Evolutionary conservation across 2,113 vertebrate species (phyloP).

Genomic region (Aviceda subcristata): DNA sequence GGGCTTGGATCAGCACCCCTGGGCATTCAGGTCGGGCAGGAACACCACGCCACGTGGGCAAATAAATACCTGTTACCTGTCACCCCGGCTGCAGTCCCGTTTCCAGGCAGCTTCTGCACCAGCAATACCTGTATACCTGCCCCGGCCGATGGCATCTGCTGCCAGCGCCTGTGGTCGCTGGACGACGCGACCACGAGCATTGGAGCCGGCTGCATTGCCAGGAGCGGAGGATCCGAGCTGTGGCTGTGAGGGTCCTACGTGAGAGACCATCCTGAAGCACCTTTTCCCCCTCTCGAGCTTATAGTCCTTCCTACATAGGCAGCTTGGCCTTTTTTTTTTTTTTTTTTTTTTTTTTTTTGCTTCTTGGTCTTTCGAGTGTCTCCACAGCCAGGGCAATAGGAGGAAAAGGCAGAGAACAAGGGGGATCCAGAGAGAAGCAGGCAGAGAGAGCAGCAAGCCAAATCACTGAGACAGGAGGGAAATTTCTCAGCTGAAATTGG

Average conservation of each 20-base stretch:
- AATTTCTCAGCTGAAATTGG: not conserved
- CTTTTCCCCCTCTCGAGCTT: not conserved
- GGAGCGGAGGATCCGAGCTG: not conserved
- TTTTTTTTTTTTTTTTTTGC: no score
- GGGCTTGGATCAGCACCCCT: not conserved
- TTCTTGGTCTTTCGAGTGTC: not conserved
- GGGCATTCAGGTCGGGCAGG: not conserved
- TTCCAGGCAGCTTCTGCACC: not conserved
- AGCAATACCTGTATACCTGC: not conserved
- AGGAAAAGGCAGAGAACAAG: not conserved
- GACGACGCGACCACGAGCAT: accelerated
- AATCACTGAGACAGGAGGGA: not conserved
- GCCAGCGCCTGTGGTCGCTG: not conserved
- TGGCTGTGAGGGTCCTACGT: not conserved
- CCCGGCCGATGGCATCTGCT: not conserved
- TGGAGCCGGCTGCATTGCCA: accelerated
- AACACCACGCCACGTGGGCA: accelerated
- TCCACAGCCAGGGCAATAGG: not conserved
- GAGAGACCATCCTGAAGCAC: not conserved
- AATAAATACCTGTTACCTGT: not conserved
- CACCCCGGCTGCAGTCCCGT: not conserved
- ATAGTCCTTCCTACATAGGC: not conserved
- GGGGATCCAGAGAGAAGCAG: not conserved
- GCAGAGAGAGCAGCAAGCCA: not conserved
- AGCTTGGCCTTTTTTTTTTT: not conserved